Base-by-base conservation (phyloP, 1,140 invertebrate species). In the Lucilia sericata region DNA sequence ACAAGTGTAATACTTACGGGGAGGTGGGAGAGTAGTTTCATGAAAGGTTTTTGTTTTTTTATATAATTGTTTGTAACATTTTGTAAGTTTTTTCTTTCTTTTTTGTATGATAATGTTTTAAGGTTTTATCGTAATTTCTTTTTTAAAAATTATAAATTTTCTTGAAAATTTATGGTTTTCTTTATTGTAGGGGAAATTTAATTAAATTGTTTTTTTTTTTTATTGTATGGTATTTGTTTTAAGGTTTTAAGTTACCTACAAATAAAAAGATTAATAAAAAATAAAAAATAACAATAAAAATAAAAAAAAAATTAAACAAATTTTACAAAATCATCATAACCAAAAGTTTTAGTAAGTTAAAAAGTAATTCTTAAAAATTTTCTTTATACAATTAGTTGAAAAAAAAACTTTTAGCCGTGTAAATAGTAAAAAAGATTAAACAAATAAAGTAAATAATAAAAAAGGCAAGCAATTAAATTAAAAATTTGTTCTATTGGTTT, bases 161-260 rank as follows among this genome's bases (percentile, higher is more conserved):
- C 42, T 47, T 83, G 13, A 13, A 21, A 76, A 47, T 70, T 30
- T 30, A 30, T 70, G n/a, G 25, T 70, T 70, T n/a, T 83, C 36
- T 84, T 65, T 84, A 74, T 85, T 86, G 84, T 84, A 85, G 86
- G 83, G 80, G 60, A 83, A 74, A 84, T 74, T 70, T 70, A 70
- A 70, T 83, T 82, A 89, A 30, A 30, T 30, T 30, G 25, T 30
- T 30, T 30, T 30, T 30, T 30, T 30, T 91, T 91, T 36, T 19
- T 42, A 8, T 42, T 42, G 42, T 42, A 42, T 42, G 42, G 42
- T 42, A 42, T 42, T 78, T 47, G 25, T 30, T 47, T 78, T 78
- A 42, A 91, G 88, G 90, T 91, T 89, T 89, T 88, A 91, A 86
- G 90, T 90, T 90, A 91, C 90, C 90, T 91, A 91, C 90, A 91